Conservation (phyloP, 2,888 invertebrate species). For the Hirudinaria manillensis region DNA sequence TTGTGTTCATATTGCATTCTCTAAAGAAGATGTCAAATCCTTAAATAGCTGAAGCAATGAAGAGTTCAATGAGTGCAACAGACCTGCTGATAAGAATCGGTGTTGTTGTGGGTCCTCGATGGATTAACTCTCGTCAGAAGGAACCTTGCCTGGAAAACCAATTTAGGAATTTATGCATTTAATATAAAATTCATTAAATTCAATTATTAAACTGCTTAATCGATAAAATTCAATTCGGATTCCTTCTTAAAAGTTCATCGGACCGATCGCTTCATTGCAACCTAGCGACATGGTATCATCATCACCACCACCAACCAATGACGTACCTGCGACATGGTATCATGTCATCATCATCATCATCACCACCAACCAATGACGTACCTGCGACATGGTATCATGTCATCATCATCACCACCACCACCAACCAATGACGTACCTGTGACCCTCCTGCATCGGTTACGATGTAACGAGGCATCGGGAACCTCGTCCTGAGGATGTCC, state of each 20-base stretch:
- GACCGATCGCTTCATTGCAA: too few relatives aligned
- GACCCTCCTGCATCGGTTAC: conserved; percentile 99
- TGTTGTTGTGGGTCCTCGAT: conserved; percentile 99
- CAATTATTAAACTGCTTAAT: background rate
- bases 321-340: too few relatives aligned
- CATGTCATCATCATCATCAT: background rate
- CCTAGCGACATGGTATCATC: too few relatives aligned
- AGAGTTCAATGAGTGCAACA: conserved; percentile 11
- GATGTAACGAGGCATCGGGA: conserved; percentile 97
- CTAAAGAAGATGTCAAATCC: too few relatives aligned
- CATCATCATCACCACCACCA: background rate
- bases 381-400: conserved; percentile 63
- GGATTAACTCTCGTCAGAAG: conserved; percentile 97
- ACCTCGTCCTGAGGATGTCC: conserved; percentile 87
- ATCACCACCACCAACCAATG: background rate
- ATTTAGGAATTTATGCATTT: conserved; percentile 27
- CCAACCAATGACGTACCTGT: conserved; percentile 60
- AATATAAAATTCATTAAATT: background rate
- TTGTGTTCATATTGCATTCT: too few relatives aligned
- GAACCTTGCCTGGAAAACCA: conserved; percentile 74
- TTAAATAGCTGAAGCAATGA: too few relatives aligned
- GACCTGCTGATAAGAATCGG: conserved; percentile 72
- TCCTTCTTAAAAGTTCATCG: too few relatives aligned
- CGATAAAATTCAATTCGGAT: background rate
- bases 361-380: background rate